Evolutionary conservation across 2,113 vertebrate genomes (phyloP).

Genomic region (Anoplopoma fimbria): DNA sequence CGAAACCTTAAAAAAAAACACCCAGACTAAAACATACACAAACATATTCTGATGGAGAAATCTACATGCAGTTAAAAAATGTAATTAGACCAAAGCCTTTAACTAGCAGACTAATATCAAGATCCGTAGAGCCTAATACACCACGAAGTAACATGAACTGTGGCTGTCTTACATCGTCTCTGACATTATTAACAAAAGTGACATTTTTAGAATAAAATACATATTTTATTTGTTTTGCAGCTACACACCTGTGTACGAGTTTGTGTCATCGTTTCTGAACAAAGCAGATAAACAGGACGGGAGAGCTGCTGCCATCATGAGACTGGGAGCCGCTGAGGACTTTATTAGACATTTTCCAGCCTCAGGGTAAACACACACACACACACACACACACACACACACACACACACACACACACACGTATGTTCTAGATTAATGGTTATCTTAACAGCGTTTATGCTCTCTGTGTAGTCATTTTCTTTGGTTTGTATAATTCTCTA

Average conservation of each 20-base stretch:
- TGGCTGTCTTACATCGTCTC: too few species aligned
- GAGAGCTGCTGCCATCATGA: constrained; percentile 84
- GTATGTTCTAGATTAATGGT: background rate
- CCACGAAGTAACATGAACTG: background rate
- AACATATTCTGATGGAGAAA: background rate
- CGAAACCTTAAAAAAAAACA: background rate
- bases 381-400: constrained; percentile 25
- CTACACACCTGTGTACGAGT: constrained; percentile 81
- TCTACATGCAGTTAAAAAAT: background rate
- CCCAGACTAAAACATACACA: background rate
- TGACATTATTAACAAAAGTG: background rate
- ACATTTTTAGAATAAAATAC: background rate
- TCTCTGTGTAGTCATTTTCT: background rate
- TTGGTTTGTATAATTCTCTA: background rate
- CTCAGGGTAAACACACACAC: constrained; percentile 67
- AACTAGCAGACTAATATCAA: background rate
- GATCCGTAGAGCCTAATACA: background rate
- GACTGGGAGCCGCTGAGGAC: constrained; percentile 84
- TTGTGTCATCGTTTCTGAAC: constrained; percentile 82
- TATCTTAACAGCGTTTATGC: background rate
- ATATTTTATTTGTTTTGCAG: constrained; percentile 63
- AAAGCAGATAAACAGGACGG: constrained; percentile 77
- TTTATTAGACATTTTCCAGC: constrained; percentile 79
- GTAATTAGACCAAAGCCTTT: background rate
- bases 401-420: background rate